phyloP scores from a whole-genome alignment of 2,113 vertebrate species.

The Melanerpes aurifrons region DNA sequence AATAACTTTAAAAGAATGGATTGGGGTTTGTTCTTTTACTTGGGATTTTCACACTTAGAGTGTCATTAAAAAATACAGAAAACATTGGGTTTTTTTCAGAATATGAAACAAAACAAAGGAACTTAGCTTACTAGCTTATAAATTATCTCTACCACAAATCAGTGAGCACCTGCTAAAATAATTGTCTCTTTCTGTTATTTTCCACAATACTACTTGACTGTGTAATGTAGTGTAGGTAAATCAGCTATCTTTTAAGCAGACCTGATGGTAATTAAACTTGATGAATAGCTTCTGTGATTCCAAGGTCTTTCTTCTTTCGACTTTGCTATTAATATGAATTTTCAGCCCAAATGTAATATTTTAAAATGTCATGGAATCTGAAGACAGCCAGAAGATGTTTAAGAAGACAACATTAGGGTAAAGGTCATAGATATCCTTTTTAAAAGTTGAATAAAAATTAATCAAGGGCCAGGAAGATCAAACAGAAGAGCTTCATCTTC shows the following conservation, averaged over 20 bases:
- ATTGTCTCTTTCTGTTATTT: conserved; percentile 7
- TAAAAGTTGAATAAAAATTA: conserved; percentile 64
- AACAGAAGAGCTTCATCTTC: conserved; percentile 56
- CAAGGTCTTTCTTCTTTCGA: conserved; percentile 34
- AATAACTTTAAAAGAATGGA: neutral
- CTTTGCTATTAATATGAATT: conserved; percentile 38
- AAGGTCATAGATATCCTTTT: conserved; percentile 46
- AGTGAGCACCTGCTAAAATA: conserved; percentile 20
- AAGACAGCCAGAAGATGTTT: conserved; percentile 52
- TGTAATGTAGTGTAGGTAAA: neutral
- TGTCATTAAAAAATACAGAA: neutral
- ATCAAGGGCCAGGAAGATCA: conserved; percentile 46
- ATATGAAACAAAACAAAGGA: neutral
- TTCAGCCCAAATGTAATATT: neutral
- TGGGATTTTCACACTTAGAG: neutral
- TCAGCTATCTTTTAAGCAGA: neutral
- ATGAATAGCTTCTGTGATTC: conserved; percentile 33
- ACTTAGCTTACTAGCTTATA: neutral
- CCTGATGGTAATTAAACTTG: conserved; percentile 52
- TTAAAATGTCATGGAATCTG: conserved; percentile 25
- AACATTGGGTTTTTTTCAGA: neutral
- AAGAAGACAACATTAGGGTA: conserved; percentile 57
- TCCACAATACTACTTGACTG: neutral
- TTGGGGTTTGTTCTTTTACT: neutral
- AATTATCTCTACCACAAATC: neutral